Evolutionary conservation across 2,888 invertebrate species (phyloP), one percentile per base, ranked within the genome.

Genomic region (Hirtodrosophila duncani): DNA sequence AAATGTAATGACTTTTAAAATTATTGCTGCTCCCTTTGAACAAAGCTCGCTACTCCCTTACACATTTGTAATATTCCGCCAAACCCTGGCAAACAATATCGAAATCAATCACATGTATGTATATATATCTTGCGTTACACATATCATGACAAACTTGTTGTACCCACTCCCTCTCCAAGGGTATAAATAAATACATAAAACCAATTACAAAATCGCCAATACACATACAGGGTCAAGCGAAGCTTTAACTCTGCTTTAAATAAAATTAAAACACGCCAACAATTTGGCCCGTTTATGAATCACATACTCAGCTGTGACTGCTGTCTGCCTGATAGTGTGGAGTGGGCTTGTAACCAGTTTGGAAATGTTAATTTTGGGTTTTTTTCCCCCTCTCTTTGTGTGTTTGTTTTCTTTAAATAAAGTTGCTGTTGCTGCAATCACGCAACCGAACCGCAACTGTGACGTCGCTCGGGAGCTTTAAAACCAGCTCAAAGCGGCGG

Each of bases 121-220:
- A n/a, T n/a, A n/a, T n/a, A n/a, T n/a, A n/a, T n/a, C n/a, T n/a
- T n/a, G n/a, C n/a, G n/a, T n/a, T n/a, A n/a, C n/a, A n/a, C n/a
- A n/a, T n/a, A n/a, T n/a, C n/a, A n/a, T n/a, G n/a, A n/a, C n/a
- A n/a, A n/a, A n/a, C n/a, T n/a, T n/a, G n/a, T n/a, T n/a, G n/a
- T n/a, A n/a, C n/a, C n/a, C n/a, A n/a, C n/a, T n/a, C n/a, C n/a
- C n/a, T n/a, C n/a, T n/a, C n/a, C n/a, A n/a, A n/a, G n/a, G n/a
- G 20, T 5, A 20, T 24, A 46, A 30, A 36, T 18, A 31, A 36
- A 17, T 14, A 37, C 13, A 30, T 30, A 44, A 57, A 50, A 30
- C 42, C 65, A 68, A 74, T 71, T 71, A 70, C 71, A 70, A 72
- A 71, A 72, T 75, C 68, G 57, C 49, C 58, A 56, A 60, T 43